Evolutionary conservation across 1,140 invertebrate genomes (phyloP), one percentile per base, ranked within the genome.

Genomic region (Cylas formicarius): DNA sequence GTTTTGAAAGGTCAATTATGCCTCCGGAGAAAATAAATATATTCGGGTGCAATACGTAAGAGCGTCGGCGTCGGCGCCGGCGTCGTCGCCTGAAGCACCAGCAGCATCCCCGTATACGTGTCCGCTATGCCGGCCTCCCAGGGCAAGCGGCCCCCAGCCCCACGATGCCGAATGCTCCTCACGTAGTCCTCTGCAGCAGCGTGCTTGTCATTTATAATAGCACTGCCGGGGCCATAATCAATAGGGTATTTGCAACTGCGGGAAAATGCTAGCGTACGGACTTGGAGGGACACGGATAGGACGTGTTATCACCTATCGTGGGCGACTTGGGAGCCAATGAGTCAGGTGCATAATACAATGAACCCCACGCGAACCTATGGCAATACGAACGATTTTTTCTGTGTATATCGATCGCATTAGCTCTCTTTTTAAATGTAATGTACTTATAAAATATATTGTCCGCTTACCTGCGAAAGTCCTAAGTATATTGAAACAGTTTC

Each of bases 401-500:
- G n/a, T n/a, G n/a, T n/a, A n/a, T n/a, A n/a, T n/a, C n/a, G n/a
- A n/a, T n/a, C n/a, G n/a, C n/a, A n/a, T n/a, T n/a, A n/a, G n/a
- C n/a, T n/a, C n/a, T n/a, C n/a, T n/a, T n/a, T n/a, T n/a, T n/a
- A n/a, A n/a, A n/a, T n/a, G n/a, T n/a, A n/a, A n/a, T n/a, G n/a
- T n/a, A n/a, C n/a, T n/a, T n/a, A n/a, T n/a, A n/a, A n/a, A n/a
- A n/a, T n/a, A n/a, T n/a, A n/a, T 31, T 17, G 2, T 31, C 28
- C 50, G 72, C 75, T 82, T 72, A 95, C 91, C 83, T 97, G 94
- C 70, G 93, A 97, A 64, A 97, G 81, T 57, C 94, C 94, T 65
- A 97, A 80, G 75, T 97, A 97, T 69, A 97, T 97, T 62, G 93
- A 97, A 57, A 97, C 93, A 51, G 93, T 97, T 77, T 97, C 93